Conservation (phyloP, 1,140 invertebrate genomes). For the Phocides pigmalion region DNA sequence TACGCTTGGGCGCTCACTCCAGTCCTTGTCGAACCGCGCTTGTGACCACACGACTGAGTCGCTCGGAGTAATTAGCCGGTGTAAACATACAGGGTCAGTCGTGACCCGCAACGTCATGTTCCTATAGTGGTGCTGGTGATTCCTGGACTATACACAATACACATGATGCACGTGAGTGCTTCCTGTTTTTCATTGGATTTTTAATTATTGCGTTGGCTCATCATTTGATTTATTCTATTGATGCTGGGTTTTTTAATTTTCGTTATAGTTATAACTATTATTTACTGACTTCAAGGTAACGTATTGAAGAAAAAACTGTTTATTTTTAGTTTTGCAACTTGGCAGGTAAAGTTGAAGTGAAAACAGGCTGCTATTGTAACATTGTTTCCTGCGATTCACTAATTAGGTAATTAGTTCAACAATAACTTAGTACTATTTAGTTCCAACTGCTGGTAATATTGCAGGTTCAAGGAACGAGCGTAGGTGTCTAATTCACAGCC, state of each 20-base stretch:
- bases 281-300: neutral
- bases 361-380: slow-evolving; percentile 23
- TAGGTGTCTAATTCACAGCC: slow-evolving; percentile 14
- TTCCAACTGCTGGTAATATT: neutral
- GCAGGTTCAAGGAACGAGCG: slow-evolving; percentile 14
- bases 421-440: slow-evolving; percentile 6
- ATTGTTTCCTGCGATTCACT: slow-evolving; percentile 10
- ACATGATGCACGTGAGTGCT: slow-evolving; percentile 78
- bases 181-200: slow-evolving; percentile 31
- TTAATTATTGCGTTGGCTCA: neutral
- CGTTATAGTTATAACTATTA: too few relatives aligned
- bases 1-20: slow-evolving; percentile 38
- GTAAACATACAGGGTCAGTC: slow-evolving; percentile 59
- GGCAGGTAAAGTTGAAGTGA: slow-evolving; percentile 6
- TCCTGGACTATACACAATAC: slow-evolving; percentile 51
- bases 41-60: slow-evolving; percentile 47
- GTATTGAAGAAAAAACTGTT: neutral
- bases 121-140: slow-evolving; percentile 61
- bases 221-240: too few relatives aligned
- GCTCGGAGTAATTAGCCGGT: slow-evolving; percentile 28
- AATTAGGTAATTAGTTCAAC: slow-evolving; percentile 28
- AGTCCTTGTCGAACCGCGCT: slow-evolving; percentile 58
- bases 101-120: slow-evolving; percentile 60
- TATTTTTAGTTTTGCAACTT: slow-evolving; percentile 23
- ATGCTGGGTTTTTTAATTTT: too few relatives aligned